A percentile compares a stretch with the other conserved stretches of the same genome.
phyloP scores from a whole-genome alignment of 2,888 invertebrate genomes.

The Scaptomyza polygonia region DNA sequence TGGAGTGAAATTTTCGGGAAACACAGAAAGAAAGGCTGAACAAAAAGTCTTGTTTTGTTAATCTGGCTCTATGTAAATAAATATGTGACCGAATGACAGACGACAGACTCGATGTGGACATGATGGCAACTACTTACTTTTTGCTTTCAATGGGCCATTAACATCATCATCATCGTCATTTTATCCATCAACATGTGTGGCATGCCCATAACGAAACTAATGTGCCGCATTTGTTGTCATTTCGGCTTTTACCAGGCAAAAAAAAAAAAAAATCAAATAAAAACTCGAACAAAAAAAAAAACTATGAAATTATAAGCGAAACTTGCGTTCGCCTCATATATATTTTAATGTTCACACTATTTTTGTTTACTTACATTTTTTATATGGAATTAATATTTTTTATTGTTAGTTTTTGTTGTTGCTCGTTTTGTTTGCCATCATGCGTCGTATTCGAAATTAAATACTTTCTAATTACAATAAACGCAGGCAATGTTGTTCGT shows the following conservation, averaged over 20 bases:
- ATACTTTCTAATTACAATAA: constrained; percentile 81
- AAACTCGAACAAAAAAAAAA: constrained; percentile 7
- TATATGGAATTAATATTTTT: constrained; percentile 46
- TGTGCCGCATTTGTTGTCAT: constrained; percentile 62
- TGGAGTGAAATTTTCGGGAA: constrained; percentile 63
- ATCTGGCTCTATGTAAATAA: constrained; percentile 64
- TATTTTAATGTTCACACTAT: constrained; percentile 31
- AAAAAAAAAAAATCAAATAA: not conserved
- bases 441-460: constrained; percentile 72
- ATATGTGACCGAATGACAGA: constrained; percentile 16
- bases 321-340: constrained; percentile 34
- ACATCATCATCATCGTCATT: constrained; percentile 13
- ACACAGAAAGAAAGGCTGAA: constrained; percentile 9
- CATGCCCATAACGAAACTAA: constrained; percentile 73
- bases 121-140: constrained; percentile 39
- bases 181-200: constrained; percentile 44
- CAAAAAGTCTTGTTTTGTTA: constrained; percentile 70
- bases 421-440: constrained; percentile 28
- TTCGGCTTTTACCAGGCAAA: constrained; percentile 36
- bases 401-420: constrained; percentile 22
- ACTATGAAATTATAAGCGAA: constrained; percentile 60
- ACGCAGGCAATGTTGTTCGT: constrained; percentile 62
- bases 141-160: constrained; percentile 59
- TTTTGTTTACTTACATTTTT: constrained; percentile 51
- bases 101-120: constrained; percentile 1